phyloP scores from a whole-genome alignment of 2,888 invertebrate genomes.

The Oligia latruncula region DNA sequence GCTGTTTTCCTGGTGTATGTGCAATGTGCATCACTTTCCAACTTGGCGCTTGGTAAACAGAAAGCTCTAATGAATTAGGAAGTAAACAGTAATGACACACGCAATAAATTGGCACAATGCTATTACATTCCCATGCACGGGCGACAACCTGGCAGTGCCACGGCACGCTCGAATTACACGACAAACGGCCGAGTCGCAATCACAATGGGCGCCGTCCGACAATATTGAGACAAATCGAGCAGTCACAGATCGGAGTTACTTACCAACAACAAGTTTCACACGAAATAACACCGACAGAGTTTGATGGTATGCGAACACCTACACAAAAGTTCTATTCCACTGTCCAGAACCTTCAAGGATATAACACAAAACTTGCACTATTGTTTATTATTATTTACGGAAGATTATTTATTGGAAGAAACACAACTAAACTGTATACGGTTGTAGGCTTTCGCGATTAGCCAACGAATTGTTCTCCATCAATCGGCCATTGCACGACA shows the following conservation, averaged over 20 bases:
- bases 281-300: slow-evolving; percentile 71
- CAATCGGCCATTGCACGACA: slow-evolving; percentile 74
- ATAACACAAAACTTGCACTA: slow-evolving; percentile 72
- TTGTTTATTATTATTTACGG: slow-evolving; percentile 59
- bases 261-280: slow-evolving; percentile 83
- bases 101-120: slow-evolving; percentile 65
- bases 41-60: slow-evolving; percentile 49
- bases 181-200: slow-evolving; percentile 10
- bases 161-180: slow-evolving; percentile 34
- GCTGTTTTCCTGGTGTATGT: slow-evolving; percentile 23
- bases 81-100: slow-evolving; percentile 67
- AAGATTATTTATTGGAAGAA: slow-evolving; percentile 67
- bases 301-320: slow-evolving; percentile 73
- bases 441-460: slow-evolving; percentile 67
- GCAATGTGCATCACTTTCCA: slow-evolving; percentile 39
- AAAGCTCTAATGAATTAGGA: slow-evolving; percentile 65
- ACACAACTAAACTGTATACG: slow-evolving; percentile 62
- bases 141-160: slow-evolving; percentile 47
- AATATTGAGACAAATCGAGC: slow-evolving; percentile 40
- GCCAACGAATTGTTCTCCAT: slow-evolving; percentile 69
- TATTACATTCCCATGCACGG: slow-evolving; percentile 58
- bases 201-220: slow-evolving; percentile 6
- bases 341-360: slow-evolving; percentile 66
- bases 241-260: slow-evolving; percentile 69
- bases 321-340: slow-evolving; percentile 75